These are phyloP conservation scores for Andrena haemorrhoa DNA, from an alignment of 2,888 invertebrate species.

Conservation along the genomic window DNA sequence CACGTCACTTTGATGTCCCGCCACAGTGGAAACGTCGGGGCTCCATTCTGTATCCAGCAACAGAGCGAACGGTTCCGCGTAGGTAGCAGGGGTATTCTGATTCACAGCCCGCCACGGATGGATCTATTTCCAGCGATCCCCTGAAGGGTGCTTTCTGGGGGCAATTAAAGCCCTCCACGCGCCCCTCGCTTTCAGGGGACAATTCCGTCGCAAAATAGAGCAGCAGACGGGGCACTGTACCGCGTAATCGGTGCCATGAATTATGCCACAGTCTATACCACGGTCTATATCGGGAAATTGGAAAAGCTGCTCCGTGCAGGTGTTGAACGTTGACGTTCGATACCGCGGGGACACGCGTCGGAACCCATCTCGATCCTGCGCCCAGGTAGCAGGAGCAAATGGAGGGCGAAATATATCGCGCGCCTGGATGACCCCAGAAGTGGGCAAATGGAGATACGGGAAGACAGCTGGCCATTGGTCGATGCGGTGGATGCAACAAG, in stretches of 20 bases:
- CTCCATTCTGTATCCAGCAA: too few relatives aligned
- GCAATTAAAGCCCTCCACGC: too few relatives aligned
- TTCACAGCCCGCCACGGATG: too few relatives aligned
- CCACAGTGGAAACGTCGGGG: too few relatives aligned
- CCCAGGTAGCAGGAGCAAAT: too few relatives aligned
- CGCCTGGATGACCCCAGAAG: conserved; percentile 5
- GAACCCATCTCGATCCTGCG: not conserved
- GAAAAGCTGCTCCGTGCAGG: not conserved
- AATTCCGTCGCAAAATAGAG: too few relatives aligned
- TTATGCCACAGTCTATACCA: not conserved
- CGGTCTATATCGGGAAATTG: not conserved
- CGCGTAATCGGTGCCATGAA: not conserved
- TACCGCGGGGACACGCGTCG: not conserved
- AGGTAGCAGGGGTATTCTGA: too few relatives aligned
- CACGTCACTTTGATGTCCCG: too few relatives aligned
- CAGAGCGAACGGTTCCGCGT: too few relatives aligned
- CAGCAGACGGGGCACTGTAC: not conserved
- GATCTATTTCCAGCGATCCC: too few relatives aligned
- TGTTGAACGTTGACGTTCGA: not conserved
- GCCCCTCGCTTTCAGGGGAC: not conserved
- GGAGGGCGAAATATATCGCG: not conserved
- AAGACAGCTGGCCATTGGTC: conserved; percentile 48
- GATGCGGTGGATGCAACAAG: conserved; percentile 75
- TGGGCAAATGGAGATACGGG: not conserved
- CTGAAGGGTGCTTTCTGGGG: too few relatives aligned